phyloP scores from a whole-genome alignment of 2,113 vertebrate genomes.

The Paracanthobrama guichenoti region DNA sequence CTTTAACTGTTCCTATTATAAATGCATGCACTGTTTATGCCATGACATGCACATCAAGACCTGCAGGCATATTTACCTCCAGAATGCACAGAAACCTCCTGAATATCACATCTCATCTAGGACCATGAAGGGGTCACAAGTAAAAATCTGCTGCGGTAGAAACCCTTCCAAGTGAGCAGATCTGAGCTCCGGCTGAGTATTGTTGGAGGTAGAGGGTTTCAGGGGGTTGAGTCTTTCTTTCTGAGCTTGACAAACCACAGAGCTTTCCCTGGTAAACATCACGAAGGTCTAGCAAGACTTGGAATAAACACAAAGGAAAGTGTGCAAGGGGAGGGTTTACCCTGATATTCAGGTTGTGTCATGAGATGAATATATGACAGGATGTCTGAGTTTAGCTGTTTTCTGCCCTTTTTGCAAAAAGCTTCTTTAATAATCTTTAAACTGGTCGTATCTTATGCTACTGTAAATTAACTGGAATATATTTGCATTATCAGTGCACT shows the following conservation, averaged over 20 bases:
- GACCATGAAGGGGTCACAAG: not conserved
- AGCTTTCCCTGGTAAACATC: conserved; percentile 65
- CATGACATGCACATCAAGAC: conserved; percentile 35
- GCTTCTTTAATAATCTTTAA: not conserved
- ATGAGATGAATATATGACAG: conserved; percentile 4
- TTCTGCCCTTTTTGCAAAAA: conserved; percentile 16
- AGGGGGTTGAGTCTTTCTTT: conserved; percentile 50
- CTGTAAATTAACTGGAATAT: conserved; percentile 40
- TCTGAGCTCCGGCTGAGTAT: conserved; percentile 14
- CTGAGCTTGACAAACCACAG: conserved; percentile 68
- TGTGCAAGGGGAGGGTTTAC: not conserved
- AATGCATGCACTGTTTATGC: conserved; percentile 30
- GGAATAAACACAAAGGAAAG: conserved; percentile 60
- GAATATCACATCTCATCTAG: conserved; percentile 37
- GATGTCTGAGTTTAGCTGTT: not conserved
- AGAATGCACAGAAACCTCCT: conserved; percentile 26
- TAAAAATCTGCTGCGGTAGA: not conserved
- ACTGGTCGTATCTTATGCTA: conserved; percentile 26
- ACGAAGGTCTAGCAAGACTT: conserved; percentile 54
- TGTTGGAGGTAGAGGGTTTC: conserved; percentile 12
- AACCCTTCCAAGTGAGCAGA: not conserved
- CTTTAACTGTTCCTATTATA: not conserved
- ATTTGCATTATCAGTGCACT: conserved; percentile 25
- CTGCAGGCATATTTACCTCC: conserved; percentile 46
- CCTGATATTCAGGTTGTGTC: not conserved